Percentiles rank a stretch among this genome's conserved stretches.
phyloP scores from a whole-genome alignment of 2,888 invertebrate genomes.

The Torymus aiolomorphi region DNA sequence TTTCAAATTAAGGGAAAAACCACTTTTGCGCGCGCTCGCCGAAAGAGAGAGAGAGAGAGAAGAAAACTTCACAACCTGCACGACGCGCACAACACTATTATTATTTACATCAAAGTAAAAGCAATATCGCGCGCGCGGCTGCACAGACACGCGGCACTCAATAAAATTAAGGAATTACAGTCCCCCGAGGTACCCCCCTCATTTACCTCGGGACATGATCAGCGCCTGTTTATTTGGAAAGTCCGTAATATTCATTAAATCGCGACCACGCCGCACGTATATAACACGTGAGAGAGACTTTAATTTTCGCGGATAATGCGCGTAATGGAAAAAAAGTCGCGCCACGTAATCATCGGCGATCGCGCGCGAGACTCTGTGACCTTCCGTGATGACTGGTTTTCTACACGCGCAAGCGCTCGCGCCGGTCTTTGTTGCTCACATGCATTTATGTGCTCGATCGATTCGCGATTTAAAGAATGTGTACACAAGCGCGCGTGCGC shows the following conservation, averaged over 20 bases:
- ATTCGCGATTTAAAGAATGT: conserved; percentile 1
- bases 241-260: conserved; percentile 33
- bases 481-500: too few species aligned
- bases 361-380: conserved; percentile 1
- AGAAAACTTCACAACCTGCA: too few species aligned
- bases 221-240: conserved; percentile 38
- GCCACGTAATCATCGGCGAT: conserved; percentile 20
- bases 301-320: neutral
- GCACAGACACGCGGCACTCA: neutral
- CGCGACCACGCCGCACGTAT: neutral
- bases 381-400: conserved; percentile 46
- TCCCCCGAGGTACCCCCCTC: too few species aligned
- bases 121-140: neutral
- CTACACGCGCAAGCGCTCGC: neutral
- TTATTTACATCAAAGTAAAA: conserved; percentile 12
- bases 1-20: too few species aligned
- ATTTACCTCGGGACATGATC: neutral
- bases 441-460: neutral
- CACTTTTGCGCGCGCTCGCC: too few species aligned
- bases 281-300: neutral
- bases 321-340: conserved; percentile 12
- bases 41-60: too few species aligned
- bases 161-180: conserved; percentile 34
- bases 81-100: neutral
- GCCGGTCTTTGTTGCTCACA: conserved; percentile 25